Evolutionary conservation across 2,113 vertebrate species (phyloP), one percentile per base, ranked within the genome.

Genomic region (Tetrao urogallus): DNA sequence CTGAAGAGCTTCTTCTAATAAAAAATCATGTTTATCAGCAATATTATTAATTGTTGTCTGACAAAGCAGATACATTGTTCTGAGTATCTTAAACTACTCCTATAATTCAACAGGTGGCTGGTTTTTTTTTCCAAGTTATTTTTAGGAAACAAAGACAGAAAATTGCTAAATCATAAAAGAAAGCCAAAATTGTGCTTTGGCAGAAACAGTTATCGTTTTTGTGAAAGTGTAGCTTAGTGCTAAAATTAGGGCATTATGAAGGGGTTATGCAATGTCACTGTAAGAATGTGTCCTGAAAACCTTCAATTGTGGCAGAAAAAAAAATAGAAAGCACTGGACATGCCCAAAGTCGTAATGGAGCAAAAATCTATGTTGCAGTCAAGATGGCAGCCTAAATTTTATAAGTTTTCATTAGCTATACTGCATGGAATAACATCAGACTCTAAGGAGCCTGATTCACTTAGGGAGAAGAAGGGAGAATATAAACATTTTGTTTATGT

Each of bases 361-460:
- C 73, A 58, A 47, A 64, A 30, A 58, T 24, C 7, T 11, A 4
- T 32, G 3, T 15, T 30, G 52, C 71, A 9, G 10, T 56, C 54
- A 71, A 10, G 21, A 80, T 73, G 65, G 82, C 54, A 66, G 60
- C 10, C 1, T 24, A 48, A 36, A 69, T 65, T 32, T 82, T n/a
- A 24, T 25, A 5, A 15, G 1, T 79, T 88, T 79, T 82, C 27
- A 43, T 43, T 14, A 36, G 13, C 43, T 79, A 18, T 58, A 38
- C 54, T 38, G 84, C 47, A 60, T 1, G 4, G 88, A 45, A 73
- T 7, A 28, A 78, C 60, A 36, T 48, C 14, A 25, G 45, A 38
- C 21, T 45, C 9, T 11, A 64, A 95, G 22, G 12, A 0, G 0
- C 10, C 9, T 1, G 1, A n/a, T 86, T 70, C 0, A 2, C 12